Conservation (phyloP, 2,888 invertebrate species). For the Sycophila texana region DNA sequence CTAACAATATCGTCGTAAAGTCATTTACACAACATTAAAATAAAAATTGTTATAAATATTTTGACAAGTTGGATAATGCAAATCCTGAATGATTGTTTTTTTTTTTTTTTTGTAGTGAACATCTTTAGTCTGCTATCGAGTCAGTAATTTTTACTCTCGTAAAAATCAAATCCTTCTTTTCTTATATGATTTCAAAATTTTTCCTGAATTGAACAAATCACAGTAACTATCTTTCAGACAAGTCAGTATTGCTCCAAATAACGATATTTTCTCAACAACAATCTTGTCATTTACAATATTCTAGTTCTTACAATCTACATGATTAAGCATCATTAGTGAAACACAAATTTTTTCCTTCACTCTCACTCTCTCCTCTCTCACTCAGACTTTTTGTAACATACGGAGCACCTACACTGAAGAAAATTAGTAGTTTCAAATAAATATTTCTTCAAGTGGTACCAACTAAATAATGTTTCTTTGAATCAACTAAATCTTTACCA, state of each 20-base stretch:
- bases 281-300: slow-evolving; percentile 9
- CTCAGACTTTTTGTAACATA: slow-evolving; percentile 12
- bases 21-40: too few species aligned
- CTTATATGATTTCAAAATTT: background rate
- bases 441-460: too few species aligned
- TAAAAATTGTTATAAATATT: too few species aligned
- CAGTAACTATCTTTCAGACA: slow-evolving; percentile 12
- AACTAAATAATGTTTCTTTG: too few species aligned
- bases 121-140: too few species aligned
- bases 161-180: background rate
- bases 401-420: slow-evolving; percentile 32
- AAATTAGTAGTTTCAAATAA: too few species aligned
- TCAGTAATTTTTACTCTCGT: background rate
- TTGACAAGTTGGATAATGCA: too few species aligned
- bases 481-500: too few species aligned
- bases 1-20: background rate
- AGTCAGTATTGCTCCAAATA: slow-evolving; percentile 37
- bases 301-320: slow-evolving; percentile 19
- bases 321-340: slow-evolving; percentile 30
- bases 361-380: background rate
- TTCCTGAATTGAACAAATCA: slow-evolving; percentile 8
- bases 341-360: background rate
- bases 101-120: too few species aligned
- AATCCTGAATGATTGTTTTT: too few species aligned
- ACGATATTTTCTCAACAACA: slow-evolving; percentile 28